Evolutionary conservation across 2,797 vertebrate genomes (phyloP), one percentile per base, ranked within the genome.

Genomic region (Micropoecilia bifurca): DNA sequence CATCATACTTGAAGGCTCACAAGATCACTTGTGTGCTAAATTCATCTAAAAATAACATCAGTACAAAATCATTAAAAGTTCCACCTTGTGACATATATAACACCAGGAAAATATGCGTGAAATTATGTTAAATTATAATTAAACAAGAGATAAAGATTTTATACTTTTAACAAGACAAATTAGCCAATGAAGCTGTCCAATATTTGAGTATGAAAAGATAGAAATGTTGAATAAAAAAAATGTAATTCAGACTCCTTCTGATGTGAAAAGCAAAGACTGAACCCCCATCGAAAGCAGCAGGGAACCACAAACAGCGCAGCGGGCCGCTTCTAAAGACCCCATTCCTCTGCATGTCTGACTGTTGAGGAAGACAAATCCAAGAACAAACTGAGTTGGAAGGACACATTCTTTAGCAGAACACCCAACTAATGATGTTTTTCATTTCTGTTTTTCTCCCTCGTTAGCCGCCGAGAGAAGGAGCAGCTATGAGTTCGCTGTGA

Each of bases 401-500:
- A 79, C 76, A 79, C 79, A 84, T 84, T 83, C 74, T 86, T 88
- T 46, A 81, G 76, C 63, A 55, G 50, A 79, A 76, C 78, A 73
- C 69, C 78, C 78, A 83, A 84, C 90, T 90, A 92, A 94, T 90
- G 82, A 84, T 90, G 87, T 90, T 90, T 91, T 87, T 88, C 63
- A 59, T 90, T 87, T 92, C 45, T 87, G 71, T 86, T 90, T 87
- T 84, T 33, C 77, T 63, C 80, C 81, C 81, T 89, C 66, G 75
- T 91, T 91, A 93, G 90, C 89, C 55, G 77, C 88, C 73, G 80
- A 82, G 82, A 85, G 83, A 63, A 72, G 59, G 63, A 84, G 80
- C 82, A 80, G 90, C 79, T 86, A 94, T 92, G 93, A 85, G 73
- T 92, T 87, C 81, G 81, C 87, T 74, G 80, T 90, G 90, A 95